A percentile compares a stretch with the other conserved stretches of the same genome.
These are phyloP conservation scores for Vanessa tameamea DNA, from an alignment of 1,140 invertebrate genomes.

Conservation along the genomic window DNA sequence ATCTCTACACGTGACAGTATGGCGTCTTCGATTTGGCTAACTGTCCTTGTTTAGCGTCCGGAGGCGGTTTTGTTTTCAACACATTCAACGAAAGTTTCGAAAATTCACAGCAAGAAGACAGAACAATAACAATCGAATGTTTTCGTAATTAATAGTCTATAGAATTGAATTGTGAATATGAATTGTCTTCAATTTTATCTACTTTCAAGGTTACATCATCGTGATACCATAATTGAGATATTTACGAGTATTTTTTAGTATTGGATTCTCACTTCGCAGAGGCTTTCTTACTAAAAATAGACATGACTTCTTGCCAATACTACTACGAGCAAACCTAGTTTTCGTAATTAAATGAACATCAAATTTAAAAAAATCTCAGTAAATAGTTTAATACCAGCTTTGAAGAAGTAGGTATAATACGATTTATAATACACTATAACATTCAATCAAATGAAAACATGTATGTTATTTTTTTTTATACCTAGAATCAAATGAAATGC, in stretches of 20 bases:
- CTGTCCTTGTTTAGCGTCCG: constrained; percentile 28
- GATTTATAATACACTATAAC: too few species aligned
- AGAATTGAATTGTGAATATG: constrained; percentile 14
- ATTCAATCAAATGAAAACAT: too few species aligned
- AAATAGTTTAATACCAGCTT: background rate
- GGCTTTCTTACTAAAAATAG: constrained; percentile 27
- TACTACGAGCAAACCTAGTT: constrained; percentile 17
- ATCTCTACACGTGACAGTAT: constrained; percentile 36
- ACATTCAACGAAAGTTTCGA: constrained; percentile 35
- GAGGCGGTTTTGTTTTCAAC: constrained; percentile 32
- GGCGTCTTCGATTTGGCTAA: constrained; percentile 29
- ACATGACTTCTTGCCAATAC: constrained; percentile 24
- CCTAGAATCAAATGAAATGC: background rate
- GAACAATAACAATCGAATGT: constrained; percentile 3
- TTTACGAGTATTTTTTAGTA: constrained; percentile 11
- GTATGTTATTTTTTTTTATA: background rate
- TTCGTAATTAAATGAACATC: constrained; percentile 15
- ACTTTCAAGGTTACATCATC: constrained; percentile 9
- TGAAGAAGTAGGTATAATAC: background rate
- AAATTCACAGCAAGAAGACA: constrained; percentile 15
- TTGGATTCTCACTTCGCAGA: constrained; percentile 14
- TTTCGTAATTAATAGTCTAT: constrained; percentile 20
- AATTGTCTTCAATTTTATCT: constrained; percentile 11
- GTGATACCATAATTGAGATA: constrained; percentile 18
- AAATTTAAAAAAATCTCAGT: background rate